Conservation (phyloP, 2,888 invertebrate genomes). For the Caenorhabditis zanzibari region DNA sequence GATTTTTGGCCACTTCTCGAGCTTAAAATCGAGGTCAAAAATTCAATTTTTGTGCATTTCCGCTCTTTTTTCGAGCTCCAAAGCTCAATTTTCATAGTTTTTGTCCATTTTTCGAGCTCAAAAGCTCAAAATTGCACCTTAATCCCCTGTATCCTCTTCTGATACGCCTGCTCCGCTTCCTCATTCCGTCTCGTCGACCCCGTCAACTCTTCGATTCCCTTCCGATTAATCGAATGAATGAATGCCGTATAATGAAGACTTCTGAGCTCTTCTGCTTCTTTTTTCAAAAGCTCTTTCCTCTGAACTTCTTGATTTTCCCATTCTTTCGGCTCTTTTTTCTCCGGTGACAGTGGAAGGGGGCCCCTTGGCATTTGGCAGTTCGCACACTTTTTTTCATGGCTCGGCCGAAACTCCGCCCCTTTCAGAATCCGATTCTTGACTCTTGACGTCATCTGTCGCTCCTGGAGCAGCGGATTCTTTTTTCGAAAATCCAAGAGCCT, state of each 20-base stretch:
- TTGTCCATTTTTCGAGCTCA: no score
- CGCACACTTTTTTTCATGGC: neutral
- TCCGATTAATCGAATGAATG: conserved; percentile 26
- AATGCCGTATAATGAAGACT: conserved; percentile 24
- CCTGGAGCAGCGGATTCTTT: neutral
- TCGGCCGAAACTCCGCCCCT: conserved; percentile 4
- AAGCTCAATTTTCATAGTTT: no score
- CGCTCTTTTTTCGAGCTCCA: no score
- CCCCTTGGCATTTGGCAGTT: neutral
- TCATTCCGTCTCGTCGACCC: conserved; percentile 1
- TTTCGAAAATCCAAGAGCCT: neutral
- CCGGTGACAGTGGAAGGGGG: no score
- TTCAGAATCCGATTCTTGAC: conserved; percentile 12
- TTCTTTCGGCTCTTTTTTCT: conserved; percentile 16
- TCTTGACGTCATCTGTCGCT: neutral
- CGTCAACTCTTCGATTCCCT: conserved; percentile 35
- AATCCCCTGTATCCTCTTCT: conserved; percentile 1
- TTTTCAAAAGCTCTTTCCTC: conserved; percentile 8
- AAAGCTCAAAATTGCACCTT: neutral
- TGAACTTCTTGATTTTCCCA: conserved; percentile 41
- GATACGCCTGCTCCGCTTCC: conserved; percentile 6
- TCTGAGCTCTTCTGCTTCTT: conserved; percentile 23
- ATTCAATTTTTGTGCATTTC: no score
- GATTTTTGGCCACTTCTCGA: no score
- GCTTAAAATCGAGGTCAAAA: no score